phyloP scores from a whole-genome alignment of 2,888 invertebrate species.

The Neocrepidodera transversa region DNA sequence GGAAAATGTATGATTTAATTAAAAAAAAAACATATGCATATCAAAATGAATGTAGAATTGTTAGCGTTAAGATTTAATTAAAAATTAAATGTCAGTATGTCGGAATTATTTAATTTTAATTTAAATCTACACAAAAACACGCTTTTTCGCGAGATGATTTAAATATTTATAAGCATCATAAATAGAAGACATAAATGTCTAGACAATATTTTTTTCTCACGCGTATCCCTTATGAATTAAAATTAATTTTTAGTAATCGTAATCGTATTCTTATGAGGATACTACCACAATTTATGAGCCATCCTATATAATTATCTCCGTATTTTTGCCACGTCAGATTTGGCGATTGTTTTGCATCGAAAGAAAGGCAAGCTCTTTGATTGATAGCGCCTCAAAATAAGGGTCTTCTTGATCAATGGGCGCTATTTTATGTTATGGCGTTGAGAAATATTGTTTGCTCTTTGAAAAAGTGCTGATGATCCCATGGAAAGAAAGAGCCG shows the following conservation, averaged over 20 bases:
- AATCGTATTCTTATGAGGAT: no score
- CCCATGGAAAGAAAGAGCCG: not conserved
- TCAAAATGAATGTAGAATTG: not conserved
- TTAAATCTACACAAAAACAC: no score
- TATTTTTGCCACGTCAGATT: constrained; percentile 4
- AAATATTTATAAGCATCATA: no score
- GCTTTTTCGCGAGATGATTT: no score
- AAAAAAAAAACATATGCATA: constrained; percentile 14
- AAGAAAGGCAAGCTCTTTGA: constrained; percentile 28
- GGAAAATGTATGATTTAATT: constrained; percentile 24
- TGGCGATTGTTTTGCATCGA: constrained; percentile 37
- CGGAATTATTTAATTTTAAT: no score
- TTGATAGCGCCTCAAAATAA: constrained; percentile 35
- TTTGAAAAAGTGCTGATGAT: constrained; percentile 9
- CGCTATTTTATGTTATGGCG: constrained; percentile 37
- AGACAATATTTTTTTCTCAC: no score
- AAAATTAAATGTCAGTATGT: no score
- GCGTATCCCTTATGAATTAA: no score
- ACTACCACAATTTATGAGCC: no score
- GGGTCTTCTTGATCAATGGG: constrained; percentile 36
- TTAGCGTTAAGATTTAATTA: no score
- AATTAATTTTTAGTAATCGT: no score
- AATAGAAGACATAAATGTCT: no score
- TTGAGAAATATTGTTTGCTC: constrained; percentile 39
- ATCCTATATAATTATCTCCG: not conserved